Evolutionary conservation across 2,113 vertebrate species (phyloP), one percentile per base, ranked within the genome.

Genomic region (Oryzias celebensis): DNA sequence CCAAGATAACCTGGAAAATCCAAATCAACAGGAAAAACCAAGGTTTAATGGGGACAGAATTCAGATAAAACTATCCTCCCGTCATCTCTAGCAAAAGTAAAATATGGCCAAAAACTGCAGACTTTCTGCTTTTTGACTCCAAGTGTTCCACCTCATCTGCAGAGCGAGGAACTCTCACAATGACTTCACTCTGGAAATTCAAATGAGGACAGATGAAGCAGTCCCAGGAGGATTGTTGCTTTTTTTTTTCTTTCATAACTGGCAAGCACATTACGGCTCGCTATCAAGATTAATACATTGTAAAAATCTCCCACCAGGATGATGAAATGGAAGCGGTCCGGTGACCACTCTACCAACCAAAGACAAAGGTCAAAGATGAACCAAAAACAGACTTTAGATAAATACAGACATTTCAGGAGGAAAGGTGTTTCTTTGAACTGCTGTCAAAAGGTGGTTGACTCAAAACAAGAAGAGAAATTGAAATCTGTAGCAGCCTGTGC

Each of bases 271-370:
- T 22, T 23, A 14, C 10, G 2, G 15, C 13, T 65, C 16, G 6
- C 58, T 52, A 59, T 59, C 68, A 65, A 74, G 67, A 77, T 51
- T 41, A 63, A 63, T 20, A 68, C 65, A 70, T 58, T 8, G 16
- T 14, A 28, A 22, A 51, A 49, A 36, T 26, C 15, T 52, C 60
- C 65, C 48, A 18, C 52, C 54, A 55, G 62, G 31, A 51, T 17
- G 56, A 18, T 48, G 26, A 49, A 17, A 26, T 72, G 52, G 59
- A 80, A 71, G 73, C 45, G 26, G 31, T 36, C 8, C 31, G 1
- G 26, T 36, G 31, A 36, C 7, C 31, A 2, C 31, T 7, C 7
- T 8, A 36, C 31, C 31, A 36, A 36, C 1, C 31, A 3, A 28
- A 6, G 26, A 28, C 26, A 1, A 28, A 28, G 26, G 26, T 28